Percentiles rank a stretch among this genome's conserved stretches.
These are phyloP conservation scores for Spea bombifrons DNA, from an alignment of 2,113 vertebrate genomes.

Conservation along the genomic window DNA sequence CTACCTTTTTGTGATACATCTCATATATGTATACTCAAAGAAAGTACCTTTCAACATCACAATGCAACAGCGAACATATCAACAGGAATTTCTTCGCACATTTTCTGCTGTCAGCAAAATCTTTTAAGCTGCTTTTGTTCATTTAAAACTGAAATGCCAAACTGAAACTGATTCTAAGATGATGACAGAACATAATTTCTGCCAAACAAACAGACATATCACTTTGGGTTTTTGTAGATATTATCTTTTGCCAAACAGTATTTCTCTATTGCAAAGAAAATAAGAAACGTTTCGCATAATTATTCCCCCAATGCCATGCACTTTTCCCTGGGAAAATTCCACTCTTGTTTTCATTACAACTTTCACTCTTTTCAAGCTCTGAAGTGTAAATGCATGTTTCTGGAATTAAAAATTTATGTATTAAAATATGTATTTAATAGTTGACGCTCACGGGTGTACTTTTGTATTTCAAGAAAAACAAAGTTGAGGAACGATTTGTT, in stretches of 20 bases:
- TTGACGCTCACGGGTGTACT: not conserved
- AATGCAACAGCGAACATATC: conserved; percentile 26
- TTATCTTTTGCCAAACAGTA: conserved; percentile 28
- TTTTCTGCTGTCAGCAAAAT: conserved; percentile 46
- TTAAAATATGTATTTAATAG: not conserved
- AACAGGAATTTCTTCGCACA: conserved; percentile 44
- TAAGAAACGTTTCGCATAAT: conserved; percentile 11
- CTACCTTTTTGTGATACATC: too few relatives aligned
- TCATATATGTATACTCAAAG: conserved; percentile 10
- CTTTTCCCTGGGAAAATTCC: conserved; percentile 1
- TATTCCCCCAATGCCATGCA: not conserved
- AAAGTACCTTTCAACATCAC: conserved; percentile 34
- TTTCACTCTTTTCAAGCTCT: not conserved
- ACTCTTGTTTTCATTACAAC: not conserved
- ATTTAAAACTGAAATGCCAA: conserved; percentile 39
- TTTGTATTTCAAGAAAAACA: too few relatives aligned
- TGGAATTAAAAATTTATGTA: not conserved
- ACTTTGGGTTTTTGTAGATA: conserved; percentile 29
- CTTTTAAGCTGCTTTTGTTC: conserved; percentile 44
- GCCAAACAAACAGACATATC: conserved; percentile 47
- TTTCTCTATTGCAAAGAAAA: conserved; percentile 4
- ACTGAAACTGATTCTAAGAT: conserved; percentile 38
- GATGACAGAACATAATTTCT: conserved; percentile 41
- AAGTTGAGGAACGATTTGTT: too few relatives aligned
- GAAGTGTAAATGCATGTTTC: not conserved